Conservation (phyloP, 2,888 invertebrate genomes). For the Onchidella celtica region DNA sequence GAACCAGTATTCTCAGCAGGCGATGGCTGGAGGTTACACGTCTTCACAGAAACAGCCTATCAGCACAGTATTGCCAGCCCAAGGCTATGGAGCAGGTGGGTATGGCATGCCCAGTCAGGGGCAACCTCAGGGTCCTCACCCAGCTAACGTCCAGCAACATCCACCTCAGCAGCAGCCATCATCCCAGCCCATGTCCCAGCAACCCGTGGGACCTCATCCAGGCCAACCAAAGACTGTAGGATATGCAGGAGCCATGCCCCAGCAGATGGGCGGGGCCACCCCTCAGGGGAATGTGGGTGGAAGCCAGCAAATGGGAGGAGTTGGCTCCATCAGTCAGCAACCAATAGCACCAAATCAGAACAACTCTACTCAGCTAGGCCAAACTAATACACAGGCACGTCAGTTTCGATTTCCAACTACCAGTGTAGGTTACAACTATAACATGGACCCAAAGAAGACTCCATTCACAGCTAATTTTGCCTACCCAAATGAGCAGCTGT, state of each 20-base stretch:
- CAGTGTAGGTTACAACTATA: constrained; percentile 33
- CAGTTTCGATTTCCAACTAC: constrained; percentile 9
- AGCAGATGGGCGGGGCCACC: neutral
- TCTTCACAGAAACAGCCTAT: neutral
- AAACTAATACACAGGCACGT: neutral
- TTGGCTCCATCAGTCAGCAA: neutral
- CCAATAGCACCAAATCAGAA: neutral
- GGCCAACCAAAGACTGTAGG: too few species aligned
- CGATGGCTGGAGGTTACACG: neutral
- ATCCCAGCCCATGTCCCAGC: neutral
- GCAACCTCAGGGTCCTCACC: too few species aligned
- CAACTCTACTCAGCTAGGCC: constrained; percentile 6
- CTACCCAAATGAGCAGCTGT: constrained; percentile 8
- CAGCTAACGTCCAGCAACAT: too few species aligned
- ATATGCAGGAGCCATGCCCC: neutral
- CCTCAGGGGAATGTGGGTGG: neutral
- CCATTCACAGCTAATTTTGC: constrained; percentile 1
- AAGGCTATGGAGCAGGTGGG: neutral
- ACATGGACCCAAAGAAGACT: neutral
- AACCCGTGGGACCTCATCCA: neutral
- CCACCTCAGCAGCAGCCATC: neutral
- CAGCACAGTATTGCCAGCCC: neutral
- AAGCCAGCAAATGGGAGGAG: neutral
- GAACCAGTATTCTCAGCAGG: neutral
- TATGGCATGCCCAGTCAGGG: neutral